Conservation (phyloP, 2,888 invertebrate genomes). For the Eupelmus urozonus region DNA sequence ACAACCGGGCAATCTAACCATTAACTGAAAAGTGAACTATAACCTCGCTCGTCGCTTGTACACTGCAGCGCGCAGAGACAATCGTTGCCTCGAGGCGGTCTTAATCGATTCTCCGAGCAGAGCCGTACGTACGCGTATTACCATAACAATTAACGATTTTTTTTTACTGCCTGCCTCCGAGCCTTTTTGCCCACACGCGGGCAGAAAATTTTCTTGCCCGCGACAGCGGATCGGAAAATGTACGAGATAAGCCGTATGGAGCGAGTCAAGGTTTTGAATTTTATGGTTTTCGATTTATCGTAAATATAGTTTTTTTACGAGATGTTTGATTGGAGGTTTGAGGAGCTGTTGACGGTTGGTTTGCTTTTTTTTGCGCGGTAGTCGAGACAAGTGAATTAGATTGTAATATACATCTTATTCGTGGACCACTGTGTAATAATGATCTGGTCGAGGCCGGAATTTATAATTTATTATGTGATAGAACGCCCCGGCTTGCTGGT, state of each 20-base stretch:
- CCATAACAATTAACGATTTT: constrained; percentile 58
- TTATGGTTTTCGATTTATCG: constrained; percentile 53
- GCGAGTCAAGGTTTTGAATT: constrained; percentile 45
- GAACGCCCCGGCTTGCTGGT: constrained; percentile 20
- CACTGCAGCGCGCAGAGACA: constrained; percentile 6
- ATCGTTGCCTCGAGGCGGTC: constrained; percentile 26
- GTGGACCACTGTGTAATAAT: constrained; percentile 24
- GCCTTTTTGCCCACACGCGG: constrained; percentile 57
- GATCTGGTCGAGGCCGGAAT: constrained; percentile 43
- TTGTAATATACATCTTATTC: constrained; percentile 40
- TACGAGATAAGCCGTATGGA: constrained; percentile 63
- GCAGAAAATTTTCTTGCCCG: constrained; percentile 53
- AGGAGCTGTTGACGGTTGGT: constrained; percentile 34
- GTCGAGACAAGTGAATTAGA: constrained; percentile 18
- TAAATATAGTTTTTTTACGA: constrained; percentile 46
- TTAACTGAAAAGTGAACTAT: constrained; percentile 56
- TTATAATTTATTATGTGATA: constrained; percentile 50
- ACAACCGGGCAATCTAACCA: constrained; percentile 48
- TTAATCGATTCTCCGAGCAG: constrained; percentile 54
- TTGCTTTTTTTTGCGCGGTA: constrained; percentile 10
- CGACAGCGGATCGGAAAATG: constrained; percentile 61
- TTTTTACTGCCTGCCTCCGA: constrained; percentile 3
- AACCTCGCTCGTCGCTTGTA: constrained; percentile 41
- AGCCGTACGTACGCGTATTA: constrained; percentile 27
- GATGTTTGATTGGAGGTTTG: constrained; percentile 22